Conservation (phyloP, 23 tunicate genomes). For the Phallusia fumigata region DNA sequence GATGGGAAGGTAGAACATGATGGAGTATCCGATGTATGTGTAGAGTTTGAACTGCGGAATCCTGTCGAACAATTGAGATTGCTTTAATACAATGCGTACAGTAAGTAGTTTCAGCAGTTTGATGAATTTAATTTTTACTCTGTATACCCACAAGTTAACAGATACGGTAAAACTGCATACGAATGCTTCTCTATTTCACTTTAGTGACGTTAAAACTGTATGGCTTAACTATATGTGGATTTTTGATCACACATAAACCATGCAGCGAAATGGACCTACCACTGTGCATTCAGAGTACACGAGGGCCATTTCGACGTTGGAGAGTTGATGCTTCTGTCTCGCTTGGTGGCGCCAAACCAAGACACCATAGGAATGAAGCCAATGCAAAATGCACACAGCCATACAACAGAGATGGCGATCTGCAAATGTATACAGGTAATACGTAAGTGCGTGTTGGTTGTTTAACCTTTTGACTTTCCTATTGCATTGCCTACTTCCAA, state of each 20-base stretch:
- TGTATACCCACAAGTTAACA: no score
- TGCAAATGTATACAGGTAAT: neutral
- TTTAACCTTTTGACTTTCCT: no score
- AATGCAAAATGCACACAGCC: neutral
- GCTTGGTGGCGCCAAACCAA: conserved; percentile 25
- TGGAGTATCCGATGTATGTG: conserved; percentile 23
- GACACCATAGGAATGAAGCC: conserved; percentile 10
- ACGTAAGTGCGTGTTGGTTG: no score
- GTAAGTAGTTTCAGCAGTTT: no score
- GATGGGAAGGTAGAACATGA: conserved; percentile 21
- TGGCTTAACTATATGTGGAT: no score
- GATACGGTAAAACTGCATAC: no score
- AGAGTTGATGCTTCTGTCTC: conserved; percentile 8
- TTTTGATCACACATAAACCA: neutral
- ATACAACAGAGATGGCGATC: neutral
- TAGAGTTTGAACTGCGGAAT: conserved; percentile 8
- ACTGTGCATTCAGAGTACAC: conserved; percentile 6
- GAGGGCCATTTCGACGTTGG: conserved; percentile 24
- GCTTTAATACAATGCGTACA: no score
- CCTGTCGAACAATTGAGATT: neutral
- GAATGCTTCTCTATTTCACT: no score
- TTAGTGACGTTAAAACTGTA: no score
- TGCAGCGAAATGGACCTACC: neutral
- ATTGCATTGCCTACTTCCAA: no score
- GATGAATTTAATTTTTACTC: no score